A percentile compares a stretch with the other conserved stretches of the same genome.
phyloP scores from a whole-genome alignment of 1,140 invertebrate genomes.

The Cotesia vestalis region DNA sequence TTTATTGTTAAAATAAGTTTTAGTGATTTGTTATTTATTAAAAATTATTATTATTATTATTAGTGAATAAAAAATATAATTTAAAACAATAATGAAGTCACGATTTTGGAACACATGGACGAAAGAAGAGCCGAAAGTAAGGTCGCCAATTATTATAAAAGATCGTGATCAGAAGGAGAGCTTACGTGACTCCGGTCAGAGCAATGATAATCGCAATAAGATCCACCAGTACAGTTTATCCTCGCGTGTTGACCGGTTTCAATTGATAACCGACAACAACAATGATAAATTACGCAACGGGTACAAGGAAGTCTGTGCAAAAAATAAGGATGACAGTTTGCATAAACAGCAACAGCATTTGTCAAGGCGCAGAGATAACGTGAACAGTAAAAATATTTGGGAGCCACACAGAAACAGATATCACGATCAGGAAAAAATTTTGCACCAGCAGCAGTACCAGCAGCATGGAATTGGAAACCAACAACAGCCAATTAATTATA shows the following conservation, averaged over 20 bases:
- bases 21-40: constrained; percentile 10
- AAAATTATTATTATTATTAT: not conserved
- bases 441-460: no score
- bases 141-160: constrained; percentile 25
- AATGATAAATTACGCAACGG: constrained; percentile 31
- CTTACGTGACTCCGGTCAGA: not conserved
- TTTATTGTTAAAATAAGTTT: not conserved
- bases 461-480: no score
- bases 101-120: constrained; percentile 47
- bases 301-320: constrained; percentile 1
- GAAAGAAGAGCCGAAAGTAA: constrained; percentile 33
- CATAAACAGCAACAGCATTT: constrained; percentile 14
- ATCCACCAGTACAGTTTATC: not conserved
- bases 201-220: not conserved
- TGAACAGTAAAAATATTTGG: not conserved
- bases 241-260: not conserved
- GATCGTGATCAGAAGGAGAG: constrained; percentile 6
- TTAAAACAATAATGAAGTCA: constrained; percentile 50
- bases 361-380: not conserved
- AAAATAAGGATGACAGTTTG: constrained; percentile 10
- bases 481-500: constrained; percentile 11
- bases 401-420: constrained; percentile 16
- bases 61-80: constrained; percentile 24
- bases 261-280: not conserved
- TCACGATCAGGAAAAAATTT: not conserved